A percentile compares a stretch with the other conserved stretches of the same genome.
These are phyloP conservation scores for Threskiornis aethiopicus DNA, from an alignment of 2,797 vertebrate genomes.

Conservation along the genomic window DNA sequence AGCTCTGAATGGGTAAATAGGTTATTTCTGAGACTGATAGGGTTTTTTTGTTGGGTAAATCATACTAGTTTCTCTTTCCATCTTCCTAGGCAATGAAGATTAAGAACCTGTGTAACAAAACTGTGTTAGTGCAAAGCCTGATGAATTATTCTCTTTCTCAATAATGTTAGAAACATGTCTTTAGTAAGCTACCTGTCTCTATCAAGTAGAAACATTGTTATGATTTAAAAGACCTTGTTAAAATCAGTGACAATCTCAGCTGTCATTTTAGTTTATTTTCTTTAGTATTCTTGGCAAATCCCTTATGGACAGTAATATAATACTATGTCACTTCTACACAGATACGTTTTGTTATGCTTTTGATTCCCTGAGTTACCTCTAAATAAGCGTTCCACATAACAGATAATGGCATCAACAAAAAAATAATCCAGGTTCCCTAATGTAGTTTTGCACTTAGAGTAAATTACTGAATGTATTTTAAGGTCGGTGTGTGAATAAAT, in stretches of 20 bases:
- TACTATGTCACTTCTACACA: background rate
- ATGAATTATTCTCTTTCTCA: background rate
- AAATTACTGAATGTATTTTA: background rate
- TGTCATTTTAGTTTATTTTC: background rate
- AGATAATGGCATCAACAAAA: background rate
- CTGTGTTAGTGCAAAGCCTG: background rate
- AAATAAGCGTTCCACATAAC: background rate
- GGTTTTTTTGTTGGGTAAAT: background rate
- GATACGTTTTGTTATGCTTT: background rate
- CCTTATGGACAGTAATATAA: background rate
- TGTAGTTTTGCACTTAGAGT: background rate
- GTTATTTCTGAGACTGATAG: background rate
- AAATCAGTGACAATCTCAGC: background rate
- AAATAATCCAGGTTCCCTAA: background rate
- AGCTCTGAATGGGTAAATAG: background rate
- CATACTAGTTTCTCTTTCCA: background rate
- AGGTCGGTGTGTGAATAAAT: background rate
- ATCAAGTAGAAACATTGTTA: background rate
- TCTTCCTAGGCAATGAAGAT: background rate
- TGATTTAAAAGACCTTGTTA: background rate
- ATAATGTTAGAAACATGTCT: background rate
- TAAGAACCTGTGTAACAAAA: background rate
- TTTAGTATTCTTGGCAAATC: background rate
- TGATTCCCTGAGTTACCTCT: background rate
- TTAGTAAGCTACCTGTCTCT: background rate